Evolutionary conservation across 2,888 invertebrate genomes (phyloP).

Genomic region (Eumerus sabulonum): DNA sequence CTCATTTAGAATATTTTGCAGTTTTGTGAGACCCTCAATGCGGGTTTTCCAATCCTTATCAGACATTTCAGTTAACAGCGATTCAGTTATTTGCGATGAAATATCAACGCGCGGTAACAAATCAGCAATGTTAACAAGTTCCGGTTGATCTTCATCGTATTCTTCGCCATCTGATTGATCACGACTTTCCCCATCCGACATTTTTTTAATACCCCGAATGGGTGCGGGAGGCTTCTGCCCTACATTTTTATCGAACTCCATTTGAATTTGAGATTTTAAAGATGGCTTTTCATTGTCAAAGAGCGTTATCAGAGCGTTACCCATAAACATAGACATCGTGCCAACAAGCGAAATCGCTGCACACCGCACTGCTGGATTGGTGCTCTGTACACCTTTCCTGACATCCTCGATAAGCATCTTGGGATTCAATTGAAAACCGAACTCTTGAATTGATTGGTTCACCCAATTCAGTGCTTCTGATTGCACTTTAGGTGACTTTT

Average conservation of each 20-base stretch:
- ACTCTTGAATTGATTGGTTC: constrained; percentile 88
- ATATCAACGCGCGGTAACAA: constrained; percentile 89
- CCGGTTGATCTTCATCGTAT: constrained; percentile 72
- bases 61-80: constrained; percentile 87
- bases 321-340: constrained; percentile 89
- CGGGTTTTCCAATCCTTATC: constrained; percentile 95
- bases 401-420: constrained; percentile 87
- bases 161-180: constrained; percentile 71
- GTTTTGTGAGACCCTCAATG: constrained; percentile 80
- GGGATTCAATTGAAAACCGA: constrained; percentile 89
- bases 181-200: constrained; percentile 65
- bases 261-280: constrained; percentile 89
- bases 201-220: constrained; percentile 81
- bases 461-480: constrained; percentile 92
- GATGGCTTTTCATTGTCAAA: constrained; percentile 94
- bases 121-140: constrained; percentile 83
- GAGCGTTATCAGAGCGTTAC: constrained; percentile 85
- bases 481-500: constrained; percentile 95
- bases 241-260: constrained; percentile 90
- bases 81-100: constrained; percentile 89
- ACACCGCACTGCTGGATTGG: constrained; percentile 90
- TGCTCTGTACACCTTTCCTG: constrained; percentile 90
- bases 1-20: constrained; percentile 79
- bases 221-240: constrained; percentile 89
- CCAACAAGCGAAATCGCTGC: constrained; percentile 84